Evolutionary conservation across 2,888 invertebrate species (phyloP), one percentile per base, ranked within the genome.

Genomic region (Idaea straminata): DNA sequence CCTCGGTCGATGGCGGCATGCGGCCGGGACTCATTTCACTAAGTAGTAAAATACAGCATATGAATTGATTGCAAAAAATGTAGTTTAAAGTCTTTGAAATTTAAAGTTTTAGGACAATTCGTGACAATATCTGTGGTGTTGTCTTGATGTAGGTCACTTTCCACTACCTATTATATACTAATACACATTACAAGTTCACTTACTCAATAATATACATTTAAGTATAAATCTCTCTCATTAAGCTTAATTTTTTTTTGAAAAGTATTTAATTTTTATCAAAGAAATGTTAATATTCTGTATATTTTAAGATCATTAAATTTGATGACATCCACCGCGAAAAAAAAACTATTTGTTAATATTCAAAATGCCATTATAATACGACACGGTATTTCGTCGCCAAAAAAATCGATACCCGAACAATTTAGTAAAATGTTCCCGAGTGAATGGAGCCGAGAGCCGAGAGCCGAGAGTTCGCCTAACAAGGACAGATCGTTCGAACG

Each of bases 401-500:
- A 47, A 25, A 47, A 47, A 35, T 35, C 57, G 15, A 34, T 57
- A 62, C 34, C 35, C n/a, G n/a, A 64, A 62, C 64, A 66, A 64
- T 65, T 63, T 65, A 61, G 38, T 15, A 59, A 61, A 61, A 35
- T 57, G 59, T 64, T 66, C 64, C 66, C 67, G 66, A 62, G 66
- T 70, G 57, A 68, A 71, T 76, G 72, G 69, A 65, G 61, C 59
- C 7, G 57, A 15, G 15, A 16, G 61, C 59, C 7, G 57, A 15
- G 15, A 16, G 38, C 57, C 62, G 35, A 63, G 65, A 64, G 59
- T 61, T 64, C 65, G 68, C 76, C 76, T 67, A 76, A 78, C 77
- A 80, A 81, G 78, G 76, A 73, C 74, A 73, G 74, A 74, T 78
- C 80, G 78, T 83, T 77, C 78, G 83, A 81, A 81, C 79, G 82